Evolutionary conservation across 1,140 invertebrate species (phyloP).

Genomic region (Oncopodura yosiiana): DNA sequence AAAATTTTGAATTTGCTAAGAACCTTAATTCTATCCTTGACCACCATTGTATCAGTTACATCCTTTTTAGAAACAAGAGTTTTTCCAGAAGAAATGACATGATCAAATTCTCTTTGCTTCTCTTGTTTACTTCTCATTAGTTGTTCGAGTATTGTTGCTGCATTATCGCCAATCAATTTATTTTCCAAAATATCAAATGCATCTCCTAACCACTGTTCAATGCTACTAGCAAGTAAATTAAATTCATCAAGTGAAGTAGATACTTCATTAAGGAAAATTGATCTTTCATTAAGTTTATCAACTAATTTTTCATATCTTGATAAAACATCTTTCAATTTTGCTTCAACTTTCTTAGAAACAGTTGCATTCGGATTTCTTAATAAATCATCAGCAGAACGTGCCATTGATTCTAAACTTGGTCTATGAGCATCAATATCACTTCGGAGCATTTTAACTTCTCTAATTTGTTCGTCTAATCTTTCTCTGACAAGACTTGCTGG

Average conservation of each 20-base stretch:
- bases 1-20: no score
- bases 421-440: slow-evolving; percentile 75
- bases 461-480: slow-evolving; percentile 76
- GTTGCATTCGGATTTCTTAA: slow-evolving; percentile 65
- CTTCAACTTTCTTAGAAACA: slow-evolving; percentile 79
- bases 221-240: slow-evolving; percentile 53
- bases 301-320: slow-evolving; percentile 60
- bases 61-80: slow-evolving; percentile 77
- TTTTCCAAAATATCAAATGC: slow-evolving; percentile 67
- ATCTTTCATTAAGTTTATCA: slow-evolving; percentile 65
- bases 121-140: slow-evolving; percentile 46
- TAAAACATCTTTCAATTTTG: slow-evolving; percentile 74
- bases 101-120: slow-evolving; percentile 57
- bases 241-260: slow-evolving; percentile 60
- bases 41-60: slow-evolving; percentile 69
- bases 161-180: slow-evolving; percentile 58
- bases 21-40: slow-evolving; percentile 77
- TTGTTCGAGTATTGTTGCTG: slow-evolving; percentile 52
- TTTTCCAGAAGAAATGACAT: slow-evolving; percentile 67
- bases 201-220: slow-evolving; percentile 60
- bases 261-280: slow-evolving; percentile 71
- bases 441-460: slow-evolving; percentile 67
- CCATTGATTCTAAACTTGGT: slow-evolving; percentile 70
- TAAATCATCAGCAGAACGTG: slow-evolving; percentile 64
- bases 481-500: slow-evolving; percentile 80